These are phyloP conservation scores for Malurus elegans DNA, from an alignment of 2,113 vertebrate genomes.

Conservation along the genomic window DNA sequence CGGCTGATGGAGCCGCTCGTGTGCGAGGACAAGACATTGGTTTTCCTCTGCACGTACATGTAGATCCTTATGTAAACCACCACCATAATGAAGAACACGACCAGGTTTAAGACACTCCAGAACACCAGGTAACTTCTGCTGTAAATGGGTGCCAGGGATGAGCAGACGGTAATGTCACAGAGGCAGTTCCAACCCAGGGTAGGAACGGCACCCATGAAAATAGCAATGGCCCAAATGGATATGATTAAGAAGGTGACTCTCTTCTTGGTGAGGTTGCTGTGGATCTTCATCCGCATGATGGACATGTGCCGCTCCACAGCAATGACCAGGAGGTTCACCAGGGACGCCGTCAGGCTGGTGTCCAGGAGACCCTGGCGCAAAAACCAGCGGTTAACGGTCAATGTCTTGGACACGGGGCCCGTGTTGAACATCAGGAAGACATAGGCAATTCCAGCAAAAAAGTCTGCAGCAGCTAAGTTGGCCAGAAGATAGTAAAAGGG, in stretches of 20 bases:
- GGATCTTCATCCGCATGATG: constrained; percentile 89
- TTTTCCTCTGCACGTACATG: constrained; percentile 91
- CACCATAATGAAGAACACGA: constrained; percentile 91
- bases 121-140: constrained; percentile 95
- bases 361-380: constrained; percentile 94
- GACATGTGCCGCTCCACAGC: constrained; percentile 95
- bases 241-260: constrained; percentile 91
- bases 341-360: constrained; percentile 89
- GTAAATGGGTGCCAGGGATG: constrained; percentile 90
- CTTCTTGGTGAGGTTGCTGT: constrained; percentile 93
- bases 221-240: constrained; percentile 88
- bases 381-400: constrained; percentile 89
- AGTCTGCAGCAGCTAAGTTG: constrained; percentile 93
- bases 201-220: constrained; percentile 93
- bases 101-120: constrained; percentile 90
- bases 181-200: constrained; percentile 97
- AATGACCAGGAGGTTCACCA: constrained; percentile 91
- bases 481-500: constrained; percentile 96
- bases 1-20: constrained; percentile 88
- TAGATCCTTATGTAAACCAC: constrained; percentile 92
- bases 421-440: constrained; percentile 98
- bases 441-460: constrained; percentile 94
- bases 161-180: constrained; percentile 86
- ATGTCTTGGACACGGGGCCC: constrained; percentile 77
- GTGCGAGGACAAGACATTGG: constrained; percentile 79